A percentile compares a stretch with the other conserved stretches of the same genome.
These are phyloP conservation scores for Eulithis testata DNA, from an alignment of 2,888 invertebrate genomes.

Conservation along the genomic window DNA sequence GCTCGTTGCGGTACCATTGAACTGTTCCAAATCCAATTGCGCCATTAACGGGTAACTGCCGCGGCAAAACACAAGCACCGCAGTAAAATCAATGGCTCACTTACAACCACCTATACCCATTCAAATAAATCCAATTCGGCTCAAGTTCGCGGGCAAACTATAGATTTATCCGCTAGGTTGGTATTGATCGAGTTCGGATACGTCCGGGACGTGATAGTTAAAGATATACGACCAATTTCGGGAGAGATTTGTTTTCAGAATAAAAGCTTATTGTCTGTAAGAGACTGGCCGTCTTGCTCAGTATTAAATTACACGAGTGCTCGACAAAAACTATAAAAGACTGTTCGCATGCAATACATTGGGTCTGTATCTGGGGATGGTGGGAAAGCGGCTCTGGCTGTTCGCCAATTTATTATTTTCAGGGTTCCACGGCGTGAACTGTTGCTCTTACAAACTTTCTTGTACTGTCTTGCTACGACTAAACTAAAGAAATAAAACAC, in stretches of 20 bases:
- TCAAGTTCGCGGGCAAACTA: constrained; percentile 54
- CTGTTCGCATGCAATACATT: constrained; percentile 66
- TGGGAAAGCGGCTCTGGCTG: constrained; percentile 57
- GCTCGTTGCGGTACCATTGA: constrained; percentile 56
- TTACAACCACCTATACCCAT: constrained; percentile 60
- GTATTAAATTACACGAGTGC: constrained; percentile 65
- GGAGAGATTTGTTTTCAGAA: constrained; percentile 58
- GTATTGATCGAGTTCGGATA: constrained; percentile 50
- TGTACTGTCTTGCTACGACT: constrained; percentile 33
- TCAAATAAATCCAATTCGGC: constrained; percentile 57
- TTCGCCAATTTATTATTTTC: constrained; percentile 67
- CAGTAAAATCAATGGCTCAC: constrained; percentile 70
- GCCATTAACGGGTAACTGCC: constrained; percentile 64
- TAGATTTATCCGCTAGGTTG: constrained; percentile 44
- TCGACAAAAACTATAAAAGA: constrained; percentile 67
- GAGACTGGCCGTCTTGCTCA: constrained; percentile 47
- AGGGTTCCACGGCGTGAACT: constrained; percentile 52
- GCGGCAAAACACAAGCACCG: constrained; percentile 60
- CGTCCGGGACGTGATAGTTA: constrained; percentile 42
- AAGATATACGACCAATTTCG: constrained; percentile 57
- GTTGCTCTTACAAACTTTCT: constrained; percentile 49
- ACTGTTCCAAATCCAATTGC: constrained; percentile 63
- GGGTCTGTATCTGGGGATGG: constrained; percentile 53
- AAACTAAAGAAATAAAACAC: constrained; percentile 14
- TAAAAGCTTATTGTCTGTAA: constrained; percentile 59